Conservation (phyloP, 2,888 invertebrate species). For the Gisinianus flammeolus region DNA sequence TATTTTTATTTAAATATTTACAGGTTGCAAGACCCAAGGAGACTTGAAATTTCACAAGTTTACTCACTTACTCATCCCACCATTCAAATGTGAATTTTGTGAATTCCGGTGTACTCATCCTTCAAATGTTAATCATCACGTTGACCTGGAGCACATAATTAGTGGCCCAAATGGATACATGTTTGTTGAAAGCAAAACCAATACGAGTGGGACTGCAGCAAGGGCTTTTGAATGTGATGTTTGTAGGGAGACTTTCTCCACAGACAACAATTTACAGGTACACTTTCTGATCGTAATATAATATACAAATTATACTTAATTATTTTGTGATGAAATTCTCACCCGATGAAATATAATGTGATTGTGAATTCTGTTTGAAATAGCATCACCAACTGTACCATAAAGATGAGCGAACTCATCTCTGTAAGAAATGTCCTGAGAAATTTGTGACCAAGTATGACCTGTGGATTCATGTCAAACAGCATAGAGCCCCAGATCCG, state of each 20-base stretch:
- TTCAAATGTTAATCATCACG: neutral
- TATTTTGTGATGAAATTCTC: too few species aligned
- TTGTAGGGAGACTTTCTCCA: neutral
- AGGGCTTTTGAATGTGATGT: neutral
- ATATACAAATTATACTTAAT: too few species aligned
- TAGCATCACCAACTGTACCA: slow-evolving; percentile 9
- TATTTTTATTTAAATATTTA: too few species aligned
- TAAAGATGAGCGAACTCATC: neutral
- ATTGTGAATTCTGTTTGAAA: neutral
- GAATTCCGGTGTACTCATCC: neutral
- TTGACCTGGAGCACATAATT: neutral
- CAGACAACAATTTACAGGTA: neutral
- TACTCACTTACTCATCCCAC: neutral
- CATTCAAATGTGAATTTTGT: slow-evolving; percentile 7
- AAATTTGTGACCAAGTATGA: slow-evolving; percentile 20
- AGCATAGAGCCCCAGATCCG: neutral
- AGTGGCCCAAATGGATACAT: neutral
- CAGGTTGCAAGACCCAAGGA: neutral
- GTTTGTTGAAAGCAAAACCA: neutral
- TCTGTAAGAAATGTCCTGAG: slow-evolving; percentile 15
- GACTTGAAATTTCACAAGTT: slow-evolving; percentile 13
- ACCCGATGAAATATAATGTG: too few species aligned
- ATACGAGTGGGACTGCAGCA: neutral
- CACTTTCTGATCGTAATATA: too few species aligned
- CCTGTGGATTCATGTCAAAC: neutral